A percentile compares a stretch with the other conserved stretches of the same genome.
phyloP scores from a whole-genome alignment of 2,113 vertebrate genomes.

The Phaethon lepturus region DNA sequence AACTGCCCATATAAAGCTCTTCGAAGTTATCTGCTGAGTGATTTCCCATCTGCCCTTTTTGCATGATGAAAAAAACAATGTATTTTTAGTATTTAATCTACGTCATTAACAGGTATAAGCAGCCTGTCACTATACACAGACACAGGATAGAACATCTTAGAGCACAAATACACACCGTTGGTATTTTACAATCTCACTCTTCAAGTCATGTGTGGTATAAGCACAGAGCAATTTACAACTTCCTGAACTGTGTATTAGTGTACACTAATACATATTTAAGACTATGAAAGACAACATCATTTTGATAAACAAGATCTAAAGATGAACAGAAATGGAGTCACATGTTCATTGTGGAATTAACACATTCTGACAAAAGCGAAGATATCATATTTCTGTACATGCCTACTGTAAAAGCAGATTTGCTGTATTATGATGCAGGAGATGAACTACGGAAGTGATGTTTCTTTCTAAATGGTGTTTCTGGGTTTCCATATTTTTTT shows the following conservation, averaged over 20 bases:
- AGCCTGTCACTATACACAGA: background rate
- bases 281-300: background rate
- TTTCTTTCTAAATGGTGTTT: background rate
- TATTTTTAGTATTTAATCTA: background rate
- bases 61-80: background rate
- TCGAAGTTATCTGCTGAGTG: background rate
- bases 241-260: background rate
- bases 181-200: fast-evolving
- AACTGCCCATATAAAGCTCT: background rate
- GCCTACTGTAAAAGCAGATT: background rate
- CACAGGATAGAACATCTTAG: background rate
- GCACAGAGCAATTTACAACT: background rate
- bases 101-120: background rate
- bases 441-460: background rate
- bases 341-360: background rate
- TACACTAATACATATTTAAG: background rate
- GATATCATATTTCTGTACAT: background rate
- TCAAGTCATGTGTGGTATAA: background rate
- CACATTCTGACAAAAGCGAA: background rate
- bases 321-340: background rate
- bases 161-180: background rate
- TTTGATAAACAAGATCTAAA: background rate
- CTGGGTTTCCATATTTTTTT: background rate
- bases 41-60: background rate
- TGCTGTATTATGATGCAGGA: background rate